Base-by-base conservation (phyloP, 1,140 invertebrate species). In the Diorhabda elongata region DNA sequence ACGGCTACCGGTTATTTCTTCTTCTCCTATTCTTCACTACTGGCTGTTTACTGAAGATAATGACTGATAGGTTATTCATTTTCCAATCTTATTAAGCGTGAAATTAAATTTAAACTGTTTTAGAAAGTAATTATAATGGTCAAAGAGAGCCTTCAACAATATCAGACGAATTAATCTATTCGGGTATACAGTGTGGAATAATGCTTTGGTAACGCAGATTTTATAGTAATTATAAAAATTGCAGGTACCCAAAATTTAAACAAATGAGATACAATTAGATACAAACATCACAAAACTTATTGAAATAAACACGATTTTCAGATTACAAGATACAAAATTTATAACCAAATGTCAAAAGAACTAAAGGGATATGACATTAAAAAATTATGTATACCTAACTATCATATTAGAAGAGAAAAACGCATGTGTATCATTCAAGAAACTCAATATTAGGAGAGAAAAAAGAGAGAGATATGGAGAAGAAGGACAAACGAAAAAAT, bases 91-190 rank as follows among this genome's bases (percentile, higher is more conserved):
- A 68, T 68, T 68, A 68, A 61, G 43, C 66, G 44, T 68, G 44
- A 68, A 68, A 68, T 68, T 68, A 62, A 61, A 68, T 68, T 68
- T 68, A 61, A 68, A 68, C 44, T 68, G 66, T 61, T 68, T 61
- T 45, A 68, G 66, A 68, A 68, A 61, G 58, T 62, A 61, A 68
- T 68, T 68, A 68, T 57, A 41, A 57, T 64, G 43, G 44, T 64
- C 45, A 56, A 64, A 64, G 63, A 57, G 45, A 26, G 63, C 63
- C 45, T 64, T 64, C 63, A 64, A 57, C 43, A 64, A 9, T 64
- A 64, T 64, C 63, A 11, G 11, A 56, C 45, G 47, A 26, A 64
- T 64, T 64, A 64, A 64, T 64, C 63, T 64, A 41, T 44, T 11
- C 56, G 52, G 6, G 6, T 52, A n/a, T 26, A 52, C n/a, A n/a